Percentiles rank a stretch among this genome's conserved stretches.
These are phyloP conservation scores for Stenichneumon culpator DNA, from an alignment of 2,888 invertebrate species.

Conservation along the genomic window DNA sequence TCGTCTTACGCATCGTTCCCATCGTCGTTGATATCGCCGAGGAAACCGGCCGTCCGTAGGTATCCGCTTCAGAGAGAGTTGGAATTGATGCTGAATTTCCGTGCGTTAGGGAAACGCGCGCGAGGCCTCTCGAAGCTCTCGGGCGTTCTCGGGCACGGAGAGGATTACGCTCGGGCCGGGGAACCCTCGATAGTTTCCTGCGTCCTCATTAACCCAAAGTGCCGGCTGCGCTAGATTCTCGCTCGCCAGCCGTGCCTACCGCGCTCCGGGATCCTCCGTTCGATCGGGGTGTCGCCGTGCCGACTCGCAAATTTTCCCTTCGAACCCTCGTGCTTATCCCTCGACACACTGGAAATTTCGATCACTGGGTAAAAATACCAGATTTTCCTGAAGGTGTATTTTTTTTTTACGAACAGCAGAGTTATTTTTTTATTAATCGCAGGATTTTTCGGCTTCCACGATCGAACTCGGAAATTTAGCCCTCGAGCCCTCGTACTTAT, in stretches of 20 bases:
- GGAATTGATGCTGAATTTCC: neutral
- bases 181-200: slow-evolving; percentile 71
- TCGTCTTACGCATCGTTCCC: neutral
- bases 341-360: neutral
- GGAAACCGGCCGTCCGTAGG: neutral
- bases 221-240: slow-evolving; percentile 70
- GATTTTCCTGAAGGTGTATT: no score
- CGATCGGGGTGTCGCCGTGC: slow-evolving; percentile 4
- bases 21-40: neutral
- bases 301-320: neutral
- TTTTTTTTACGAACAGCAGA: no score
- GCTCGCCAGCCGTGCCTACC: slow-evolving; percentile 20
- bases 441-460: no score
- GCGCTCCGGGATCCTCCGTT: slow-evolving; percentile 6
- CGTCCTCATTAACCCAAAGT: slow-evolving; percentile 70
- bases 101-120: neutral
- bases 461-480: neutral
- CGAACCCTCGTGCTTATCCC: neutral
- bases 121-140: neutral
- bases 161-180: slow-evolving; percentile 58
- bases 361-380: neutral
- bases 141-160: slow-evolving; percentile 16
- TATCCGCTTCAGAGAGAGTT: neutral
- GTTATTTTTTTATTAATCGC: no score
- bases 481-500: neutral